phyloP scores from a whole-genome alignment of 2,888 invertebrate species.

The Alviniconcha strummeri region DNA sequence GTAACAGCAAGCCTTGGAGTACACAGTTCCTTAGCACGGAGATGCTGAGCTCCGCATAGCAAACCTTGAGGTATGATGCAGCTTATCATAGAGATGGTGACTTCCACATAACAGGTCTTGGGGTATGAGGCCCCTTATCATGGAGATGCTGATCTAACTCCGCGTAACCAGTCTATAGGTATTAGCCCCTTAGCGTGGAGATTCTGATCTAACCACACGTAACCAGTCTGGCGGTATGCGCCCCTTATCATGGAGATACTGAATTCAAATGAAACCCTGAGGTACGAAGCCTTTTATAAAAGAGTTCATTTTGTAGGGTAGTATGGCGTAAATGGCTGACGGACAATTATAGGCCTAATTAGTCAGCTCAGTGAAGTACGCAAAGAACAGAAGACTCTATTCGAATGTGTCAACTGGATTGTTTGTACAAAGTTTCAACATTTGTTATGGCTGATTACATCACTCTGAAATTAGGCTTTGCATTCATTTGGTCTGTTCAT shows the following conservation, averaged over 20 bases:
- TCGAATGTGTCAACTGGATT: too few species aligned
- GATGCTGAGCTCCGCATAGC: neutral
- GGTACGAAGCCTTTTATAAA: too few species aligned
- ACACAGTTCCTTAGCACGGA: too few species aligned
- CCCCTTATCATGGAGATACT: constrained; percentile 29
- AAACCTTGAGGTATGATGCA: neutral
- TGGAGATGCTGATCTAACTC: neutral
- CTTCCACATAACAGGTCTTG: neutral
- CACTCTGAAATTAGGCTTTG: too few species aligned
- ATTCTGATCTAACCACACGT: neutral
- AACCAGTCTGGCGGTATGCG: neutral
- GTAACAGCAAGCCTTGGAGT: neutral
- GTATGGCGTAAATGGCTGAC: too few species aligned
- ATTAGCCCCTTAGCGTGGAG: neutral
- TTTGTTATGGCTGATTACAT: too few species aligned
- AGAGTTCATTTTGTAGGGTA: too few species aligned
- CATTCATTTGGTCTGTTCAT: too few species aligned
- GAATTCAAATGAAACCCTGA: neutral
- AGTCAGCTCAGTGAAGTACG: too few species aligned
- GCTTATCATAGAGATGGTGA: constrained; percentile 27
- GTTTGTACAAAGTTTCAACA: too few species aligned
- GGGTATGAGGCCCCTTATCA: neutral
- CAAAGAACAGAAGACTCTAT: too few species aligned
- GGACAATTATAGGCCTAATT: too few species aligned
- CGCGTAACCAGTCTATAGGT: neutral